Conservation (phyloP, 2,113 vertebrate species). For the Gulo gulo region DNA sequence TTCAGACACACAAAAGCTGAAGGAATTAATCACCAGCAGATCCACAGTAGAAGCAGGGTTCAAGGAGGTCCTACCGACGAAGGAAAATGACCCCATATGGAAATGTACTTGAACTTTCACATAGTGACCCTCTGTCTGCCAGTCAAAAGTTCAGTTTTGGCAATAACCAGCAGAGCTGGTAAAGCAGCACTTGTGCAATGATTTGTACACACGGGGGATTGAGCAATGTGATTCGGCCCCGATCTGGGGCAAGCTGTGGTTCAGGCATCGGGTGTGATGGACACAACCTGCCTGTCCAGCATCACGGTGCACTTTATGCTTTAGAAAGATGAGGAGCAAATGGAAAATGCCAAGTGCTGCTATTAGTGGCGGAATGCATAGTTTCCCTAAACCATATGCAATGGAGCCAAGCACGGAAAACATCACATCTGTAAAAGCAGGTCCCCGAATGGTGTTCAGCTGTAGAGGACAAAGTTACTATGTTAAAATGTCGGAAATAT, state of each 20-base stretch:
- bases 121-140: neutral
- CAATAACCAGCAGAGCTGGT: neutral
- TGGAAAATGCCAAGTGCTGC: neutral
- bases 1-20: neutral
- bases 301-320: neutral
- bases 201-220: neutral
- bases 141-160: slow-evolving; percentile 17
- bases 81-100: neutral
- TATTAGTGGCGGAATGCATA: neutral
- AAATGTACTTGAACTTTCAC: slow-evolving; percentile 38
- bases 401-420: neutral
- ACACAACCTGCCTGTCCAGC: neutral
- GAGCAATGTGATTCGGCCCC: slow-evolving; percentile 19
- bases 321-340: slow-evolving; percentile 13
- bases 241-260: neutral
- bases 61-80: neutral
- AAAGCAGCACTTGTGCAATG: neutral
- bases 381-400: neutral
- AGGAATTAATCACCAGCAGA: neutral
- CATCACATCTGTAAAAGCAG: neutral
- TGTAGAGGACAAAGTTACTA: neutral
- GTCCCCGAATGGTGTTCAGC: neutral
- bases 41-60: neutral
- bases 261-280: neutral
- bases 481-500: neutral